Percentiles rank a stretch among this genome's conserved stretches.
phyloP scores from a whole-genome alignment of 2,113 vertebrate species.

The Oncorhynchus gorbuscha region DNA sequence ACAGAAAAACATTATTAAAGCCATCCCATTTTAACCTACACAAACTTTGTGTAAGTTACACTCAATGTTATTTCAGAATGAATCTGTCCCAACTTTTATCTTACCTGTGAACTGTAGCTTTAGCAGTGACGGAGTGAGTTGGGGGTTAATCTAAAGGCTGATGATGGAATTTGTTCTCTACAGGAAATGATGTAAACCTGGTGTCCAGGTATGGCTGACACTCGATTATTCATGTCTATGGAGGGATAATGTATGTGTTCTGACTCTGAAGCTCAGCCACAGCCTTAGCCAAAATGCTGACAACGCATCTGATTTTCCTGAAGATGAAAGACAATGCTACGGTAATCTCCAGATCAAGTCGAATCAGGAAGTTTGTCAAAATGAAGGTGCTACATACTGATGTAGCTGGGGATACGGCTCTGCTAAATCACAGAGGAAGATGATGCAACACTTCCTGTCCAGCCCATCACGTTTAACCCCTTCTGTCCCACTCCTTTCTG shows the following conservation, averaged over 20 bases:
- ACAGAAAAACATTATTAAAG: slow-evolving; percentile 9
- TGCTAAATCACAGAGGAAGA: slow-evolving; percentile 42
- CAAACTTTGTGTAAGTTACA: background rate
- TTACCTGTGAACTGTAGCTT: background rate
- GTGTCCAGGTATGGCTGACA: slow-evolving; percentile 57
- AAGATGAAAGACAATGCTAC: slow-evolving; percentile 41
- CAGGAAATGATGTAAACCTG: slow-evolving; percentile 54
- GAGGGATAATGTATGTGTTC: slow-evolving; percentile 22
- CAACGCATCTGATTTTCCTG: slow-evolving; percentile 39
- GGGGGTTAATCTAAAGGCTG: slow-evolving; percentile 47
- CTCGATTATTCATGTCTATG: slow-evolving; percentile 56
- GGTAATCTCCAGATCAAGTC: slow-evolving; percentile 44
- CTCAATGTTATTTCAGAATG: background rate
- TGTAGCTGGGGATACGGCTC: slow-evolving; percentile 49
- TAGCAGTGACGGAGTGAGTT: slow-evolving; percentile 44
- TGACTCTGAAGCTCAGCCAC: slow-evolving; percentile 52
- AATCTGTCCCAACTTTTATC: background rate
- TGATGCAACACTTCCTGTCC: slow-evolving; percentile 55
- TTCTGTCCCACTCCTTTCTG: slow-evolving; percentile 2
- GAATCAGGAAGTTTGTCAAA: slow-evolving; percentile 50
- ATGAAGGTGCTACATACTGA: slow-evolving; percentile 42
- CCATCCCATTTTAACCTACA: background rate
- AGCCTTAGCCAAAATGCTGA: slow-evolving; percentile 52
- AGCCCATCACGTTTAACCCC: slow-evolving; percentile 27
- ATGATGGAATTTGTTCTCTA: slow-evolving; percentile 53